Base-by-base conservation (phyloP, 64 coral and sea anemone species). In the Platygyra sinensis region DNA sequence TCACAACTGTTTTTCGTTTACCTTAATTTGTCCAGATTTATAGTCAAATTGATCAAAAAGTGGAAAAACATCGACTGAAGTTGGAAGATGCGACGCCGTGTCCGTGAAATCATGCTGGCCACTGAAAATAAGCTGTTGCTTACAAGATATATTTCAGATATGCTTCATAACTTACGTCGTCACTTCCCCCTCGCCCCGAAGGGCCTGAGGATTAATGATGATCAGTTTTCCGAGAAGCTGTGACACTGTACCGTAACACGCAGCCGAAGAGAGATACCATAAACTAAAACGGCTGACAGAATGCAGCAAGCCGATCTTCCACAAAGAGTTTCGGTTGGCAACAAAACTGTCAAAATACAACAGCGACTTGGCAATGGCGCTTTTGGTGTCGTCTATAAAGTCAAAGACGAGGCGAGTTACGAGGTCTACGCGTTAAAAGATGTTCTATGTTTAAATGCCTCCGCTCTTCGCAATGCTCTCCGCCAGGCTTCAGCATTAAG, bases 391-490 rank as follows among this genome's bases (percentile, higher is more conserved):
- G 61, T 90, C 9, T 49, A 54, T 61, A 69, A 72, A 50, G 88
- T 72, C 5, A 72, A 54, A 8, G 76, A 90, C 12, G 63, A 55
- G 8, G 36, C 67, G 16, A 18, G 42, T 10, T 67, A 15, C 51
- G 72, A 8, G 24, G 2, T 54, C 20, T 83, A 90, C 60, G 75
- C 46, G 10, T 83, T 83, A 46, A 83, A 83, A 83, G 60, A 64
- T 19, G 30, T 83, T 31, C 60, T 83, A 4, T 83, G 80, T 49
- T 24, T 24, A 19, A 46, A 83, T 49, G 17, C 15, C 4, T 83
- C 80, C 6, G 18, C 16, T 4, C 8, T 67, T 49, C 31, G 3
- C 2, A 67, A 83, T n/a, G 88, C 24, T 16, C 0, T 55, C 10
- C 39, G 38, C 15, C 78, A 82, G 51, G 67, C 77, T 73, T 1